These are phyloP conservation scores for Anagyrus pseudococci DNA, from an alignment of 2,888 invertebrate species.

Conservation along the genomic window DNA sequence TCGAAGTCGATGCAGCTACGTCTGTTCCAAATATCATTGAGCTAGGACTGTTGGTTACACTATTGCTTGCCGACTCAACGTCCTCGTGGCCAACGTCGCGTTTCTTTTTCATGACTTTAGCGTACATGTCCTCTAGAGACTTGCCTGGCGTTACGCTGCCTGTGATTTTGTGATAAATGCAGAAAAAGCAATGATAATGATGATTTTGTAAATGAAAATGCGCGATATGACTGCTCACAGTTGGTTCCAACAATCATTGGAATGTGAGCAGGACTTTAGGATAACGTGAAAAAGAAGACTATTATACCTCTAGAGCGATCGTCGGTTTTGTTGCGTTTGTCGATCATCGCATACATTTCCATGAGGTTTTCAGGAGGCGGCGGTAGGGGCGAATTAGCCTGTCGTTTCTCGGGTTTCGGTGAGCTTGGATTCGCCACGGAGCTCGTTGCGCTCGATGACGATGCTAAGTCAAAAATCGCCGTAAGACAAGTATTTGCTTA, in stretches of 20 bases:
- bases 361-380: slow-evolving; percentile 74
- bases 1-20: background rate
- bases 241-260: background rate
- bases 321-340: slow-evolving; percentile 54
- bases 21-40: no score
- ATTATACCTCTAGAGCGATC: slow-evolving; percentile 46
- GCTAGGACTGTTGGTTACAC: background rate
- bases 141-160: slow-evolving; percentile 56
- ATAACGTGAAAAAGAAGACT: background rate
- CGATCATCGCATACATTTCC: slow-evolving; percentile 61
- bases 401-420: slow-evolving; percentile 88
- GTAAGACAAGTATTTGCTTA: no score
- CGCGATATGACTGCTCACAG: background rate
- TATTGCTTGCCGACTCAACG: background rate
- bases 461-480: no score
- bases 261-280: no score
- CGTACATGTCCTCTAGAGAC: slow-evolving; percentile 89
- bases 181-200: background rate
- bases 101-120: slow-evolving; percentile 80
- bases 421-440: slow-evolving; percentile 81
- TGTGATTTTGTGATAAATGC: slow-evolving; percentile 4
- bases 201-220: background rate
- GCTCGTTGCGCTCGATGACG: slow-evolving; percentile 75
- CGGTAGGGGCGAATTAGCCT: slow-evolving; percentile 87
- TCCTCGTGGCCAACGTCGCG: slow-evolving; percentile 53